Conservation (phyloP, 2,113 vertebrate species). For the Pycnonotus jocosus region DNA sequence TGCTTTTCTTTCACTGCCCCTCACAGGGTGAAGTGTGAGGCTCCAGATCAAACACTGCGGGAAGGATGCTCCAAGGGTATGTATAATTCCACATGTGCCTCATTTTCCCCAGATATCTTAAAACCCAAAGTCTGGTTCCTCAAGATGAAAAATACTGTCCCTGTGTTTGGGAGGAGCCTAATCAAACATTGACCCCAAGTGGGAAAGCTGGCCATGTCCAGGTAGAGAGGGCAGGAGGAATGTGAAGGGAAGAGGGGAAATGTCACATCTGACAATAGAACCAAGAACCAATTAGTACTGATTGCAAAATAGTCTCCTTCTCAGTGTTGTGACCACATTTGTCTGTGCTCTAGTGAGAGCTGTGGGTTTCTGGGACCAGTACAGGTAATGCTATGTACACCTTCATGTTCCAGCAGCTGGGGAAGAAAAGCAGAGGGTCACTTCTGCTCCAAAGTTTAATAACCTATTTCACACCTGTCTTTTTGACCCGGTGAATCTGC, state of each 20-base stretch:
- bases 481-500: background rate
- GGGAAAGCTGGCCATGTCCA: background rate
- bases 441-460: background rate
- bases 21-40: background rate
- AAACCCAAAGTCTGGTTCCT: background rate
- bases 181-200: background rate
- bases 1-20: background rate
- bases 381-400: accelerated
- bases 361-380: background rate
- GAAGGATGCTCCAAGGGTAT: background rate
- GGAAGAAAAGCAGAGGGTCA: background rate
- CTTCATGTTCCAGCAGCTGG: background rate
- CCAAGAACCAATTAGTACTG: background rate
- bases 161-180: background rate
- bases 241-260: conserved; percentile 5
- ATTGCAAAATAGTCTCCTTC: background rate
- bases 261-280: background rate
- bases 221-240: background rate
- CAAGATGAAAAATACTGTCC: background rate
- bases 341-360: background rate
- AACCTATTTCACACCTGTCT: background rate
- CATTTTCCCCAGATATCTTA: background rate
- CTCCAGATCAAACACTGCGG: background rate
- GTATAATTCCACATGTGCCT: background rate
- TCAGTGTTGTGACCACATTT: background rate